Evolutionary conservation across 2,797 vertebrate genomes (phyloP).

Genomic region (Denticeps clupeoides): DNA sequence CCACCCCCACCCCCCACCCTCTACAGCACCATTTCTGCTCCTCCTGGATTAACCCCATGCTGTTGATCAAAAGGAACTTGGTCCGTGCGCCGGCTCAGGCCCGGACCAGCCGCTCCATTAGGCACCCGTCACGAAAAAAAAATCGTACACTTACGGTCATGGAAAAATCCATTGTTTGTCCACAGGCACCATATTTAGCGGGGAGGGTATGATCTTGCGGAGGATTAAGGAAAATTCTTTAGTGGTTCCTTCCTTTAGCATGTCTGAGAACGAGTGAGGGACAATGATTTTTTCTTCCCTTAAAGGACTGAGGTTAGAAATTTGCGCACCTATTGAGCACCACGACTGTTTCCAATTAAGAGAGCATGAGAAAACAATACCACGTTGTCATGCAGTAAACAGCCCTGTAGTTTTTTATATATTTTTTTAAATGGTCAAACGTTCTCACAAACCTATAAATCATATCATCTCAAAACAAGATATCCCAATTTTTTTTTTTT

Average conservation of each 20-base stretch:
- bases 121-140: conserved; percentile 57
- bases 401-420: conserved; percentile 33
- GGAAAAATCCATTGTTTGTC: conserved; percentile 63
- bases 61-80: conserved; percentile 56
- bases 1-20: conserved; percentile 13
- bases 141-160: conserved; percentile 58
- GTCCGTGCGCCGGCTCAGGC: conserved; percentile 38
- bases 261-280: conserved; percentile 6
- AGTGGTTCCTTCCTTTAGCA: conserved; percentile 48
- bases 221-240: conserved; percentile 54
- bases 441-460: conserved; percentile 3
- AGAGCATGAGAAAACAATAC: conserved; percentile 51
- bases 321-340: conserved; percentile 54
- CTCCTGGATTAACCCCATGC: conserved; percentile 59
- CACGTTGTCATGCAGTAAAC: conserved; percentile 61
- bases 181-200: conserved; percentile 58
- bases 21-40: conserved; percentile 54
- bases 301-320: too few species aligned
- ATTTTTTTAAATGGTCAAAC: too few species aligned
- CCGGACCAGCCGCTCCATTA: conserved; percentile 45
- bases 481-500: too few species aligned
- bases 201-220: conserved; percentile 52
- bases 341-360: conserved; percentile 62
- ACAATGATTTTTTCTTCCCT: too few species aligned
- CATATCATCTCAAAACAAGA: conserved; percentile 27